Evolutionary conservation across 2,113 vertebrate genomes (phyloP).

Genomic region (Heloderma charlesbogerti): DNA sequence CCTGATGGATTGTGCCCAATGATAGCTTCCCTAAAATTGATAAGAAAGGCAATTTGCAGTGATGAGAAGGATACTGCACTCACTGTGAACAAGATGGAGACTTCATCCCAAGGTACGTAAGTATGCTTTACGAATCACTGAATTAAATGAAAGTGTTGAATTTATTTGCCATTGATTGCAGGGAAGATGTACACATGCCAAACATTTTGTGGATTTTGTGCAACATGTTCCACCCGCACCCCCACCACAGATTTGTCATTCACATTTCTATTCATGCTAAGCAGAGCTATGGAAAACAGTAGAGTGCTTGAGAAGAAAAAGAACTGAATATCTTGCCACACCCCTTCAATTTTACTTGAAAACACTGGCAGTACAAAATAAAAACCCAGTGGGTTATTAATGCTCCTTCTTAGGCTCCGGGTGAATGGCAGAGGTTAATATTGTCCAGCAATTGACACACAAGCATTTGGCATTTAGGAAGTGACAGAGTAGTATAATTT

Average conservation of each 20-base stretch:
- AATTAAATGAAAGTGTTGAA: not conserved
- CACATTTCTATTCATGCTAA: conserved; percentile 7
- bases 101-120: not conserved
- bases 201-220: not conserved
- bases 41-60: not conserved
- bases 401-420: not conserved
- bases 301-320: not conserved
- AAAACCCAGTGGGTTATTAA: fast-evolving
- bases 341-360: not conserved
- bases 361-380: not conserved
- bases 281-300: conserved; percentile 30
- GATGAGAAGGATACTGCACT: not conserved
- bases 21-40: not conserved
- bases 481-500: not conserved
- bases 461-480: fast-evolving
- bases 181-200: not conserved
- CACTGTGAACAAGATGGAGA: too few relatives aligned
- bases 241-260: not conserved
- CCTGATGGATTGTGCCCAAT: not conserved
- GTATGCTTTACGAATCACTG: not conserved
- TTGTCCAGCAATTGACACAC: fast-evolving
- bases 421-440: fast-evolving
- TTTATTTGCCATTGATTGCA: too few relatives aligned
- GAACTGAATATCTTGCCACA: not conserved
- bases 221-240: conserved; percentile 16